Base-by-base conservation (phyloP, 2,113 vertebrate genomes). In the Scartelaos histophorus region DNA sequence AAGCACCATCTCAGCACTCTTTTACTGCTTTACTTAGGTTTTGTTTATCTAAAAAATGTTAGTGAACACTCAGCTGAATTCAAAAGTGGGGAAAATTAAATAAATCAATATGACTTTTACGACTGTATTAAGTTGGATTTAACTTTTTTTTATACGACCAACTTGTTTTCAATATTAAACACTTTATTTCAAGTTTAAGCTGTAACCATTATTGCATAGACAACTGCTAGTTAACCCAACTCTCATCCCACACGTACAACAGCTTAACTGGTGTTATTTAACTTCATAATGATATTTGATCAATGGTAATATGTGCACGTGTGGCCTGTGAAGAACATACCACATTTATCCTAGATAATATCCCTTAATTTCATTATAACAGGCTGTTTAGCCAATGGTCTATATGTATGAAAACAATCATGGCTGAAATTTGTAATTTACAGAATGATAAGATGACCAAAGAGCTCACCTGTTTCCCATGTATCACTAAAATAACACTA, bases 1-100 rank as follows among this genome's bases (percentile, higher is more conserved):
- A 35, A 62, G 29, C 60, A 62, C 61, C 34, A 64, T 21, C n/a
- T 64, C 29, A 64, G 61, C 61, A 43, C 3, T 19, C 29, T 64
- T 38, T 64, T 12, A 38, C 19, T 64, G 11, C 25, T 16, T 16
- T 61, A 12, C 21, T 24, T 24, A 11, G 56, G 21, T 61, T 61
- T 61, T 61, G 24, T 61, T 61, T 61, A 61, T 34, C 25, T 29
- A 9, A 61, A n/a, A 24, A 60, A 25, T 25, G 29, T 17, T 61
- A 34, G 25, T 61, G 58, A 34, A 13, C 58, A 17, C 34, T 34
- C 15, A 17, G 25, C 24, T 61, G 3, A 29, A 60, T 60, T 34
- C 24, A 61, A 34, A 61, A 60, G n/a, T 58, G 13, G 1, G 7
- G 7, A 54, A 17, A 54, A 54, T 54, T 19, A 54, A 49, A 2